These are phyloP conservation scores for Microtus pennsylvanicus DNA, from an alignment of 2,113 vertebrate species.

Conservation along the genomic window DNA sequence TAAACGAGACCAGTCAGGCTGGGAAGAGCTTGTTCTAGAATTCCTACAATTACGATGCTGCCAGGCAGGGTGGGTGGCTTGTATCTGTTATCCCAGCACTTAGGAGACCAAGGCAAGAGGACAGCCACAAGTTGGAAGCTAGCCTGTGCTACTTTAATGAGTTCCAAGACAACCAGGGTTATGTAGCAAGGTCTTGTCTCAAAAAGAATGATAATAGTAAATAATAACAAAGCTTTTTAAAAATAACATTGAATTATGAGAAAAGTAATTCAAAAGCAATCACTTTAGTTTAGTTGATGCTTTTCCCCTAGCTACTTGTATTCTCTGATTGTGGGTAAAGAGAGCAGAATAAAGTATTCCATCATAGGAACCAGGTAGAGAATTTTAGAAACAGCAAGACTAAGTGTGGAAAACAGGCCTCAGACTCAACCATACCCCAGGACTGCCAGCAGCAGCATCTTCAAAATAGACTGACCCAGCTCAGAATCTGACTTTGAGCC, in stretches of 20 bases:
- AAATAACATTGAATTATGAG: too few relatives aligned
- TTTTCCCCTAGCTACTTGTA: neutral
- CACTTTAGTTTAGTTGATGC: neutral
- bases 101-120: neutral
- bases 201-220: neutral
- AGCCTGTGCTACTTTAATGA: neutral
- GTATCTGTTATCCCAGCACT: neutral
- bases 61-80: too few relatives aligned
- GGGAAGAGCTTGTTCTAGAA: neutral
- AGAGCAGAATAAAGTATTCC: neutral
- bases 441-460: neutral
- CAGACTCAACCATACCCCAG: neutral
- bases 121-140: rapidly evolving
- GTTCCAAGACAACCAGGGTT: neutral
- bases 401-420: neutral
- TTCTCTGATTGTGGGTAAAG: neutral
- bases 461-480: neutral
- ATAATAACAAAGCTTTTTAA: neutral
- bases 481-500: neutral
- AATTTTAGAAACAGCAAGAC: neutral
- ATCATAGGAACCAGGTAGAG: neutral
- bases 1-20: neutral
- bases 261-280: slow-evolving; percentile 38
- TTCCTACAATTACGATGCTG: too few relatives aligned
- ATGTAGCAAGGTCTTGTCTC: neutral